Base-by-base conservation (phyloP, 1,140 invertebrate genomes). In the Maconellicoccus hirsutus region DNA sequence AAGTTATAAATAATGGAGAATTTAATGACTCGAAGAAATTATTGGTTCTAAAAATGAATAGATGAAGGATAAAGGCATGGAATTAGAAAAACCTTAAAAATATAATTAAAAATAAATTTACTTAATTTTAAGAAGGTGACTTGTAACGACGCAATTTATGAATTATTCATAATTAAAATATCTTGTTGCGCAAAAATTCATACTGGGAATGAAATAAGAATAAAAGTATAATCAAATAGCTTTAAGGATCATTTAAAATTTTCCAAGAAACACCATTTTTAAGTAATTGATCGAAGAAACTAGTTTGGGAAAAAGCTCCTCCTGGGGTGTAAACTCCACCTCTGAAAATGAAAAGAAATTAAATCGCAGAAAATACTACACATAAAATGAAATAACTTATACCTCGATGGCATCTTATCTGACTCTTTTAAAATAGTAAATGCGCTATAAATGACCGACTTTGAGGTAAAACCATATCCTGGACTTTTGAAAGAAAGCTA, bases 401-500 rank as follows among this genome's bases (percentile, higher is more conserved):
- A 70, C 69, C 27, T 38, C 3, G 38, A 38, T 21, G 69, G 69
- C 29, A 70, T 29, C n/a, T 70, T 70, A 25, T 70, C 38, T 1
- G 69, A 29, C 22, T 97, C 92, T 42, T 85, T 85, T 0, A 96
- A 80, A 72, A 96, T 82, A 14, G 85, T 89, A 63, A 93, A 74
- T 0, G 86, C 94, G 66, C 86, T 82, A 70, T 87, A 82, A 2
- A 95, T 76, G 72, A 93, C 76, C 63, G 83, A 82, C n/a, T 84
- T 85, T 38, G 86, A 87, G 1, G 94, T 96, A 0, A 86, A 84
- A 3, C 90, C 87, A 81, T 97, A 98, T 59, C 87, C 93, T 21
- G 91, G 87, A 81, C 94, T 89, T 70, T 76, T 76, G 19, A 84
- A 86, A 1, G 79, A 79, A 21, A 87, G 80, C 80, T 77, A 33